Conservation (phyloP, 1,140 invertebrate genomes). For the Portunus trituberculatus region DNA sequence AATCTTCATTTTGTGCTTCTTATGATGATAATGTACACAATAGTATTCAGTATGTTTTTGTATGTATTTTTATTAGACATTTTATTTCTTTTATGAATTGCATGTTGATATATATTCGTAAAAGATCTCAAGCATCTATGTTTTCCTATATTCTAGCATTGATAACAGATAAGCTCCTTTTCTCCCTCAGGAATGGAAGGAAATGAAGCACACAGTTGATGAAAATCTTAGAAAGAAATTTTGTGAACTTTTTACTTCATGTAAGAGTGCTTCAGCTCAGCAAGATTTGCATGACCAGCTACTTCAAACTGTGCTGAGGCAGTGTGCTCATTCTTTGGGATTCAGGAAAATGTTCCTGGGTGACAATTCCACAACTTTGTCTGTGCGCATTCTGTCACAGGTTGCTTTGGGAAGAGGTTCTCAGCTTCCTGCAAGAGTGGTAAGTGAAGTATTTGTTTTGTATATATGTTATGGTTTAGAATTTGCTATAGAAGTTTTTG, state of each 20-base stretch:
- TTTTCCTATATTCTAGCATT: not conserved
- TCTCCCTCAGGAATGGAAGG: constrained; percentile 53
- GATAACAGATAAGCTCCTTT: not conserved
- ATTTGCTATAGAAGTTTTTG: too few relatives aligned
- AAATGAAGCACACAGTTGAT: not conserved
- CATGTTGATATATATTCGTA: too few relatives aligned
- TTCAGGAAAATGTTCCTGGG: constrained; percentile 49
- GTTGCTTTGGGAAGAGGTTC: constrained; percentile 66
- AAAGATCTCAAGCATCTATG: not conserved
- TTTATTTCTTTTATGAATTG: too few relatives aligned
- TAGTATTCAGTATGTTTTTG: too few relatives aligned
- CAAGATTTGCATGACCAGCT: constrained; percentile 59
- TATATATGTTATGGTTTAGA: too few relatives aligned
- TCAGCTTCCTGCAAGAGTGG: constrained; percentile 54
- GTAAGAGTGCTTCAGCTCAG: constrained; percentile 48
- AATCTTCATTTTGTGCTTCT: too few relatives aligned
- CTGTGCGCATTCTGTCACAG: constrained; percentile 35
- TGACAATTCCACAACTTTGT: constrained; percentile 51
- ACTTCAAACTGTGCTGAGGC: constrained; percentile 15
- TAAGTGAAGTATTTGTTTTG: constrained; percentile 24
- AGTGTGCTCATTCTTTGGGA: constrained; percentile 51
- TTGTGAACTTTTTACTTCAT: constrained; percentile 36
- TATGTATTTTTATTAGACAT: too few relatives aligned
- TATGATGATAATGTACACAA: too few relatives aligned
- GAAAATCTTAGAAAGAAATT: not conserved